Percentiles rank a stretch among this genome's conserved stretches.
Conservation (phyloP, 2,888 invertebrate species). For the Tetrapedia diversipes region DNA sequence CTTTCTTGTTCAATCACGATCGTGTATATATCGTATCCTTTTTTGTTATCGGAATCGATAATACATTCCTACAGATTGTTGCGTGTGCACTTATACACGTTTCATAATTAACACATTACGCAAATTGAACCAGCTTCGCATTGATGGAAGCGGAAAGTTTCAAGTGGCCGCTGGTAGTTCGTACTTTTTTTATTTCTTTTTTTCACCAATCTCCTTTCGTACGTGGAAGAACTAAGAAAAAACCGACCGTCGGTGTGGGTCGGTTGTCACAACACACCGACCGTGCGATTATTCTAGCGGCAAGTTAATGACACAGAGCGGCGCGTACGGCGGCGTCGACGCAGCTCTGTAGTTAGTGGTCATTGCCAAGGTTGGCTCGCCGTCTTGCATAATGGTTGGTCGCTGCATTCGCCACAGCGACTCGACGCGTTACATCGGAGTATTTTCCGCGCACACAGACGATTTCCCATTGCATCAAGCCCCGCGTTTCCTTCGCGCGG, state of each 20-base stretch:
- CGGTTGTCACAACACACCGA: neutral
- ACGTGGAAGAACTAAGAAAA: neutral
- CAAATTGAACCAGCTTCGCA: neutral
- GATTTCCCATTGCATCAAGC: constrained; percentile 7
- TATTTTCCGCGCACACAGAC: constrained; percentile 7
- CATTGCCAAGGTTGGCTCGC: constrained; percentile 63
- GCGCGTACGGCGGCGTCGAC: constrained; percentile 21
- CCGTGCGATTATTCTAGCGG: constrained; percentile 32
- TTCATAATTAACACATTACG: neutral
- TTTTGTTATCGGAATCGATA: neutral
- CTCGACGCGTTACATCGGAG: neutral
- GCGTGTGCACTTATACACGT: neutral
- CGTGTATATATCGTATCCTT: neutral
- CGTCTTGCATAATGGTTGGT: constrained; percentile 62
- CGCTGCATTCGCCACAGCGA: neutral
- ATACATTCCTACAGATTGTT: neutral
- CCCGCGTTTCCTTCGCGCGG: constrained; percentile 9
- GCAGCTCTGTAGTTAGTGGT: constrained; percentile 54
- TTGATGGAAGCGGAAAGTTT: constrained; percentile 1
- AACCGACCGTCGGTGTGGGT: neutral
- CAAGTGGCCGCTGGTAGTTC: neutral
- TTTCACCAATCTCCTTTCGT: neutral
- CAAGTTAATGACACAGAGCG: constrained; percentile 50
- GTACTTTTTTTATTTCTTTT: neutral
- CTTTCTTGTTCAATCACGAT: too few species aligned